phyloP scores from a whole-genome alignment of 2,797 vertebrate genomes.

The Bradypodion pumilum region DNA sequence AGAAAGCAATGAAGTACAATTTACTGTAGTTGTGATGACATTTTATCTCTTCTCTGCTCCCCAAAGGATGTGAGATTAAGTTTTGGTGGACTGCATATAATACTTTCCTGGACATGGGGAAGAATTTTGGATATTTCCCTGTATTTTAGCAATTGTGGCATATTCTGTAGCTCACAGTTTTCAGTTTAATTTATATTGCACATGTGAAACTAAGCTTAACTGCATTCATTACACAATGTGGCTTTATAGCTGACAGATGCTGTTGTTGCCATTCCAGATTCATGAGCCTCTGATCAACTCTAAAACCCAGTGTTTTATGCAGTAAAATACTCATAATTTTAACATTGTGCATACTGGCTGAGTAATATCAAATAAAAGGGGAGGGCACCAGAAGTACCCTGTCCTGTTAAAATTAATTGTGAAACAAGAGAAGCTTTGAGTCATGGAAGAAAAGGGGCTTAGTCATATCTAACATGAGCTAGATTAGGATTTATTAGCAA shows the following conservation, averaged over 20 bases:
- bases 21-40: not conserved
- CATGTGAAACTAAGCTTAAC: not conserved
- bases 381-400: too few species aligned
- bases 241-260: constrained; percentile 1
- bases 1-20: not conserved
- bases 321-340: not conserved
- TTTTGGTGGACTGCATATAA: not conserved
- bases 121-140: not conserved
- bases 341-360: not conserved
- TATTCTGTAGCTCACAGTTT: not conserved
- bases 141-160: not conserved
- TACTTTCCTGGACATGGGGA: not conserved
- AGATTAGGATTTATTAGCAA: not conserved
- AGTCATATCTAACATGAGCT: not conserved
- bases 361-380: not conserved
- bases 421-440: too few species aligned
- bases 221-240: not conserved
- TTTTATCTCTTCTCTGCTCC: not conserved
- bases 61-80: not conserved
- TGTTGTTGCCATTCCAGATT: not conserved
- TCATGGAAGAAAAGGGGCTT: not conserved
- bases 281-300: constrained; percentile 7
- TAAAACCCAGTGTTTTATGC: not conserved
- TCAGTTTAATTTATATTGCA: not conserved
- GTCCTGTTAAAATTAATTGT: not conserved